Evolutionary conservation across 2,888 invertebrate species (phyloP), one percentile per base, ranked within the genome.

Genomic region (Neoaliturus tenellus): DNA sequence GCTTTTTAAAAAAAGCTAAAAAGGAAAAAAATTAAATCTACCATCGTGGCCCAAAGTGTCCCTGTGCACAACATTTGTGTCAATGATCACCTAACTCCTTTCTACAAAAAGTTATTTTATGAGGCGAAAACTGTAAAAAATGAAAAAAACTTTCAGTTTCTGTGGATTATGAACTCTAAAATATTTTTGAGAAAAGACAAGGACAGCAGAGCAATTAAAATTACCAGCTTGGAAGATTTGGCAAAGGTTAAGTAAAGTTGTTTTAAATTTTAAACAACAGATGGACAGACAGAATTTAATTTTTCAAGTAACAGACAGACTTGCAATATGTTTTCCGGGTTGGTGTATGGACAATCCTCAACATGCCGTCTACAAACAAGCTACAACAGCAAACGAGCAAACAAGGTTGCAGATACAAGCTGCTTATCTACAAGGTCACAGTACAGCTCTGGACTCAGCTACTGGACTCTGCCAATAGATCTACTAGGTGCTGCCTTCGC

Each of bases 361-460:
- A 67, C 67, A 67, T 67, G 67, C 58, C 4, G 58, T 8, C 25
- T 6, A 12, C 25, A 28, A 1, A 2, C 20, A 23, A 6, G 12
- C 58, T n/a, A n/a, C n/a, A n/a, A 3, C 25, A 58, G 20, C 3
- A 58, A 20, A 58, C 5, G 1, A 6, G 28, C 1, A 28, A 3
- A 3, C 2, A 1, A 20, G 28, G 12, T 28, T 14, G 4, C 4
- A 6, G 58, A 6, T 20, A 20, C 25, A 2, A 28, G 58, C 5
- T 20, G 28, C 58, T 58, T 58, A 58, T 58, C 58, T 58, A 20
- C 58, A 58, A 58, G 58, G 23, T 58, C 58, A 58, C 58, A n/a
- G n/a, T n/a, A n/a, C n/a, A n/a, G n/a, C n/a, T n/a, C n/a, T n/a
- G n/a, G n/a, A n/a, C n/a, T n/a, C n/a, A n/a, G n/a, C n/a, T n/a